phyloP scores from a whole-genome alignment of 2,113 vertebrate species.

The Gymnarchus niloticus region DNA sequence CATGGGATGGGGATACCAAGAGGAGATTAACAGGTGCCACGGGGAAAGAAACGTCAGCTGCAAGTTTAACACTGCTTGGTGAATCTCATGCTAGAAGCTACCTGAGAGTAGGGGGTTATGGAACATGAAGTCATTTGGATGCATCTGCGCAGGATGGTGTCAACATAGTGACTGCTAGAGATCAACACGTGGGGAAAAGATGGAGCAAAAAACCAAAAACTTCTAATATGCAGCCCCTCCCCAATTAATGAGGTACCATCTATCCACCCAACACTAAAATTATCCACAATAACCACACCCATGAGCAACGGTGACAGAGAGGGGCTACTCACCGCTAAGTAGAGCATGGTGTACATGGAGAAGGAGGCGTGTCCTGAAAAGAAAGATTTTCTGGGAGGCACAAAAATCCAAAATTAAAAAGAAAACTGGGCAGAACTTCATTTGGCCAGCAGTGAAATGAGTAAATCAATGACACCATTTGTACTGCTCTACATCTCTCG shows the following conservation, averaged over 20 bases:
- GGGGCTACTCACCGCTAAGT: constrained; percentile 85
- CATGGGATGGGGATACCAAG: too few species aligned
- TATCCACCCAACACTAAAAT: neutral
- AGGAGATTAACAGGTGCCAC: neutral
- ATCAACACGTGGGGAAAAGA: neutral
- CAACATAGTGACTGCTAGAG: neutral
- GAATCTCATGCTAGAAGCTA: too few species aligned
- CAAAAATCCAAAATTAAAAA: neutral
- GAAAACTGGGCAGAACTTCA: neutral
- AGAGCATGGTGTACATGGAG: constrained; percentile 96
- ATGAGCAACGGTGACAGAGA: neutral
- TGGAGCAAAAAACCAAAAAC: neutral
- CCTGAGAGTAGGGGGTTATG: too few species aligned
- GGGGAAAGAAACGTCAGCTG: neutral
- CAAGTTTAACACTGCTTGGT: too few species aligned
- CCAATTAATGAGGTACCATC: neutral
- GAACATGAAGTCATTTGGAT: neutral
- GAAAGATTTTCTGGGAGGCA: constrained; percentile 84
- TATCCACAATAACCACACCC: neutral
- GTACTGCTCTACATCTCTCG: neutral
- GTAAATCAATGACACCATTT: neutral
- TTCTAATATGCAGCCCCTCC: neutral
- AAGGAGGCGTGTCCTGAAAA: constrained; percentile 98
- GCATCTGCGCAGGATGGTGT: neutral
- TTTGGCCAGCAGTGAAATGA: neutral